Evolutionary conservation across 1,140 invertebrate genomes (phyloP).

Genomic region (Trichonephila clavipes): DNA sequence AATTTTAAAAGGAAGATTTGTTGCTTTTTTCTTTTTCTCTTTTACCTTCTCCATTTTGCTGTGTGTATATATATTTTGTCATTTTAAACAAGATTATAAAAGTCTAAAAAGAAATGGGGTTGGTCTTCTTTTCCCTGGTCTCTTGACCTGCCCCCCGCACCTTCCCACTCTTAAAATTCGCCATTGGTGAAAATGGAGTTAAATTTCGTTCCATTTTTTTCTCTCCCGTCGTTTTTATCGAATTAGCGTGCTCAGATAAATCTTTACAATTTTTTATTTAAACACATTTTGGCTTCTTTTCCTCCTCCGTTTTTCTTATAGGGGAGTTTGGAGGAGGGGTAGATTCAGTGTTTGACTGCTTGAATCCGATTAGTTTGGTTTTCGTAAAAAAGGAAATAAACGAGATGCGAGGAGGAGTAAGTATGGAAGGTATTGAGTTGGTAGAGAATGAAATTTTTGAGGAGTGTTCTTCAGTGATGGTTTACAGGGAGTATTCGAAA

Average conservation of each 20-base stretch:
- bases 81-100: conserved; percentile 50
- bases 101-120: background rate
- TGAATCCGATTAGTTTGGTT: background rate
- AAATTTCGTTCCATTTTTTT: conserved; percentile 11
- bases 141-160: background rate
- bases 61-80: background rate
- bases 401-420: background rate
- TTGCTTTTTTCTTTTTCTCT: background rate
- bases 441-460: no score
- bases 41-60: background rate
- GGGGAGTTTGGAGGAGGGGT: background rate
- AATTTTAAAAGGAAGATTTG: background rate
- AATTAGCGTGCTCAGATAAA: conserved; percentile 39
- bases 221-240: conserved; percentile 27
- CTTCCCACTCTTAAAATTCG: background rate
- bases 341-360: background rate
- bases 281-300: conserved; percentile 42
- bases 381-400: background rate
- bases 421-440: background rate
- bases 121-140: background rate
- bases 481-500: no score
- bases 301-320: background rate
- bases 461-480: no score
- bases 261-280: conserved; percentile 50
- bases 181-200: conserved; percentile 44